Conservation (phyloP, 92 coral and sea anemone species). For the Palythoa grandis region DNA sequence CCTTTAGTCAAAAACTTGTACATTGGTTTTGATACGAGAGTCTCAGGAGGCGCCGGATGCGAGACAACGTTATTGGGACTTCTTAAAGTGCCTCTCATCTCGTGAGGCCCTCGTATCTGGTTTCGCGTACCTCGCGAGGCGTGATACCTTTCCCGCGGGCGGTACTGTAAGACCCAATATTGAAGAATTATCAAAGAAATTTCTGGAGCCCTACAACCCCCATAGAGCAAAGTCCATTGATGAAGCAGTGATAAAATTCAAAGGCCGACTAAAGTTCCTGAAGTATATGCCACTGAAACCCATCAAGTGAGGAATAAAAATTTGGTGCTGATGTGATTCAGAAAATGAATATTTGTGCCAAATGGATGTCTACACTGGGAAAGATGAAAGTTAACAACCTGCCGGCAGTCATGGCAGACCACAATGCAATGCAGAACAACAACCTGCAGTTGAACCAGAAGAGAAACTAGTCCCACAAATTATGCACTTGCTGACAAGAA, state of each 20-base stretch:
- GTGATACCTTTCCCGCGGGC: no score
- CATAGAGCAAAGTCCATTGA: not conserved
- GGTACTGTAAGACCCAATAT: not conserved
- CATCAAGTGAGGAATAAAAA: not conserved
- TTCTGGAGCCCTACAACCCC: not conserved
- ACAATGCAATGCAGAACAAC: not conserved
- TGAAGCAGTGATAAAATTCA: not conserved
- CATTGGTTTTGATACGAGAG: no score
- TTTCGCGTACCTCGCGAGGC: no score
- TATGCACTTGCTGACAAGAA: conserved; percentile 36
- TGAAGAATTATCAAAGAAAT: conserved; percentile 7
- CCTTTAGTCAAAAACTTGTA: no score
- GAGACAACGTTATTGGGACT: no score
- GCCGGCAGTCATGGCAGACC: not conserved
- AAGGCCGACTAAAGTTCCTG: not conserved
- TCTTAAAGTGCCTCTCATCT: no score
- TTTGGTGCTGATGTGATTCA: not conserved
- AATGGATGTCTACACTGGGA: not conserved
- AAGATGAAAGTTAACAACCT: not conserved
- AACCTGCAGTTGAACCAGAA: not conserved
- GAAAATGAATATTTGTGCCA: not conserved
- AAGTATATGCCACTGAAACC: not conserved
- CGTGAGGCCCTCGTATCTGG: no score
- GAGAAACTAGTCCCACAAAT: not conserved
- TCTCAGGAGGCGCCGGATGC: no score